These are phyloP conservation scores for Micrasema minimum DNA, from an alignment of 1,140 invertebrate genomes.

Conservation along the genomic window DNA sequence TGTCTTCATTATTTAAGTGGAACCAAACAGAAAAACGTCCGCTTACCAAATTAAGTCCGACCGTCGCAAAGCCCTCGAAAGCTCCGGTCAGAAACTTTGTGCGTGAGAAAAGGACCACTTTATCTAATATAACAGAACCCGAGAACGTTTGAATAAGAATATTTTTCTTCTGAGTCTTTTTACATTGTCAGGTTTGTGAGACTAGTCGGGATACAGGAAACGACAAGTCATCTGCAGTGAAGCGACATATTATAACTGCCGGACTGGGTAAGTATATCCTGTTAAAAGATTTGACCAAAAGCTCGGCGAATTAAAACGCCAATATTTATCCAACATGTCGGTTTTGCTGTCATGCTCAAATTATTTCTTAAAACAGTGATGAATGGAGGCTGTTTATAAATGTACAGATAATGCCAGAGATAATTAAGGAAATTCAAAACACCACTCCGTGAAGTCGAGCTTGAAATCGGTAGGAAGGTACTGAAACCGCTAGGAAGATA, in stretches of 20 bases:
- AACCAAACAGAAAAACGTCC: slow-evolving; percentile 19
- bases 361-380: neutral
- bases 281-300: slow-evolving; percentile 34
- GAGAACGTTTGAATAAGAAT: neutral
- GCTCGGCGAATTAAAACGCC: neutral
- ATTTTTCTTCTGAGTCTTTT: too few relatives aligned
- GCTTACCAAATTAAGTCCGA: slow-evolving; percentile 21
- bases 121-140: neutral
- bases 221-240: slow-evolving; percentile 44
- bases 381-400: neutral
- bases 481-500: too few relatives aligned
- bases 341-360: neutral
- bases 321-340: slow-evolving; percentile 14
- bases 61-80: slow-evolving; percentile 17
- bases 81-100: slow-evolving; percentile 2
- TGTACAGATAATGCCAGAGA: too few relatives aligned
- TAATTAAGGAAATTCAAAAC: too few relatives aligned
- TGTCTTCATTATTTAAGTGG: slow-evolving; percentile 46
- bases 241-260: slow-evolving; percentile 41
- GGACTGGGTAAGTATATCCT: slow-evolving; percentile 42
- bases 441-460: too few relatives aligned
- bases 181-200: too few relatives aligned
- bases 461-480: too few relatives aligned
- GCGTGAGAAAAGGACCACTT: neutral
- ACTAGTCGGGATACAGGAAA: slow-evolving; percentile 35